These are phyloP conservation scores for Drosophila phalerata DNA, from an alignment of 2,888 invertebrate species.

Conservation along the genomic window DNA sequence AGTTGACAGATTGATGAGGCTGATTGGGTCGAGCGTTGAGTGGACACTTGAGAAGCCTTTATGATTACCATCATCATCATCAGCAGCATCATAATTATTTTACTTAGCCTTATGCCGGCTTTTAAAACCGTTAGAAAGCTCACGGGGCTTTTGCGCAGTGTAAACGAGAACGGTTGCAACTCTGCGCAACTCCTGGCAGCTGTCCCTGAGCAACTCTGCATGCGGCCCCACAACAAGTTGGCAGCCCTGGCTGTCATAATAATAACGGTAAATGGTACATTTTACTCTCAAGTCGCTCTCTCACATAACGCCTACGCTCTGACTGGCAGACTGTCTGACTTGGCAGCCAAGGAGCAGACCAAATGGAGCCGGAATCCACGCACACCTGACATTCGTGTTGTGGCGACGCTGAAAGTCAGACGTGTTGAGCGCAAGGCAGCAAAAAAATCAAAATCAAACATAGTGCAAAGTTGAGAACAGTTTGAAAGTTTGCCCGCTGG, in stretches of 20 bases:
- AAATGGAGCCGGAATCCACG: conserved; percentile 75
- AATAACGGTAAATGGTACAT: conserved; percentile 75
- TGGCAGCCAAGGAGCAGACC: conserved; percentile 51
- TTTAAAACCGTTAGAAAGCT: conserved; percentile 47
- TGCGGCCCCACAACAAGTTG: conserved; percentile 49
- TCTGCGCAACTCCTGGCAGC: conserved; percentile 54
- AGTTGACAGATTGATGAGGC: conserved; percentile 74
- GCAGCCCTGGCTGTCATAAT: conserved; percentile 48
- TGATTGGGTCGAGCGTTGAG: conserved; percentile 58
- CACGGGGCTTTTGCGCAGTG: conserved; percentile 50
- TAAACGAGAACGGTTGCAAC: conserved; percentile 47
- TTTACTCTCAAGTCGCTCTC: conserved; percentile 32
- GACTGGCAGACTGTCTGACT: conserved; percentile 5
- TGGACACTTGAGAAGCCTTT: conserved; percentile 55
- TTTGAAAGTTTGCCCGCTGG: conserved; percentile 57
- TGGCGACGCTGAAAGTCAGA: conserved; percentile 81
- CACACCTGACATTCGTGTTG: conserved; percentile 83
- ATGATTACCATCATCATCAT: conserved; percentile 64
- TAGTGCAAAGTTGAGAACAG: conserved; percentile 63
- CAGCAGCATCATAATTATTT: conserved; percentile 33
- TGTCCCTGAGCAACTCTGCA: conserved; percentile 65
- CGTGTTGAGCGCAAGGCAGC: conserved; percentile 73
- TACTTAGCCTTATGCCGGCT: conserved; percentile 51
- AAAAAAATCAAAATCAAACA: conserved; percentile 31
- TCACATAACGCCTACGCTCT: conserved; percentile 41